phyloP scores from a whole-genome alignment of 2,113 vertebrate genomes.

The Passer montanus region DNA sequence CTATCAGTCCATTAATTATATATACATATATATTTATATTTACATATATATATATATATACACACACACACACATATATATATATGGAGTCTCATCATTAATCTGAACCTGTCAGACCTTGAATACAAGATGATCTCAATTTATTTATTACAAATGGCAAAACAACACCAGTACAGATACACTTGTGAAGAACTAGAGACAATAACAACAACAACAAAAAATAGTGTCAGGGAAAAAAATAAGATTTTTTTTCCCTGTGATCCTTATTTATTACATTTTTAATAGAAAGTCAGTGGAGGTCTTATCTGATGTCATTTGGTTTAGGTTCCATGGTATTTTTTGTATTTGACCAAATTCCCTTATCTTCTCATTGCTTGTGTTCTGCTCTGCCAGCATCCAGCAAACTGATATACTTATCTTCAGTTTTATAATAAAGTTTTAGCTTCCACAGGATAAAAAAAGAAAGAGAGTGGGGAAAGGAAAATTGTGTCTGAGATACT shows the following conservation, averaged over 20 bases:
- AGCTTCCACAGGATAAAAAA: slow-evolving; percentile 64
- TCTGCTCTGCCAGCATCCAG: slow-evolving; percentile 71
- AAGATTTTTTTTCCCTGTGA: slow-evolving; percentile 29
- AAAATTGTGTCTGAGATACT: slow-evolving; percentile 48
- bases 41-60: neutral
- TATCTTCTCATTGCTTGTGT: slow-evolving; percentile 77
- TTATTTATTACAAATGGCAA: neutral
- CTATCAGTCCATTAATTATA: neutral
- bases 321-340: slow-evolving; percentile 75
- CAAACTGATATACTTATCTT: slow-evolving; percentile 77
- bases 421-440: slow-evolving; percentile 79
- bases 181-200: slow-evolving; percentile 36
- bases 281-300: slow-evolving; percentile 74
- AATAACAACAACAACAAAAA: neutral
- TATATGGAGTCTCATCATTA: neutral
- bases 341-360: slow-evolving; percentile 80
- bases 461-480: slow-evolving; percentile 25
- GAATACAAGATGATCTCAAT: neutral
- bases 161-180: neutral
- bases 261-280: slow-evolving; percentile 80
- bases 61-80: too few species aligned
- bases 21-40: neutral
- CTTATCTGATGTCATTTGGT: slow-evolving; percentile 80
- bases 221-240: neutral
- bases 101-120: neutral